Evolutionary conservation across 2,113 vertebrate species (phyloP).

Genomic region (Morphnarchus princeps): DNA sequence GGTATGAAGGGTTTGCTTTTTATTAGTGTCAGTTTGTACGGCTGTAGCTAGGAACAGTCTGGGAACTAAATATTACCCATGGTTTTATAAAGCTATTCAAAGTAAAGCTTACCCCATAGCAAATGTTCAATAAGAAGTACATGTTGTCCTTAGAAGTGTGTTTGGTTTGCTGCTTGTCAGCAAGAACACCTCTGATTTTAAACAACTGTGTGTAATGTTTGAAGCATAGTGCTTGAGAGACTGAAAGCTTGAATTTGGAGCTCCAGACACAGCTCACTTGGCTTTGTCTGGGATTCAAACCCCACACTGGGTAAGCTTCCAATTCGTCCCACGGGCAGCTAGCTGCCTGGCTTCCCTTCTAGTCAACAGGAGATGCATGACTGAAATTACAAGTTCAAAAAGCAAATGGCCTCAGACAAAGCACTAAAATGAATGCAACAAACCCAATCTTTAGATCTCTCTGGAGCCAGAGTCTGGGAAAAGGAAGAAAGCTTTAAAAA

Average conservation of each 20-base stretch:
- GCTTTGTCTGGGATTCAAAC: background rate
- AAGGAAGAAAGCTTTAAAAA: background rate
- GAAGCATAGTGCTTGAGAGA: background rate
- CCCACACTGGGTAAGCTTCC: background rate
- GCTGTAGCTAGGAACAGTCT: background rate
- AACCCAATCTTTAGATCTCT: background rate
- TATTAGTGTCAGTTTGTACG: background rate
- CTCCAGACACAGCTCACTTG: background rate
- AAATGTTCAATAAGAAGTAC: background rate
- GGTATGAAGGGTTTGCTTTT: background rate
- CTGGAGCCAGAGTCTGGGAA: background rate
- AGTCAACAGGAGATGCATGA: background rate
- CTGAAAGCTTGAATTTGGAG: background rate
- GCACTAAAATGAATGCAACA: background rate
- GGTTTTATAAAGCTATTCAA: background rate
- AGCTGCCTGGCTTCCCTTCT: background rate
- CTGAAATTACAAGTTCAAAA: background rate
- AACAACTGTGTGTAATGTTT: background rate
- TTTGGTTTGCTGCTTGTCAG: background rate
- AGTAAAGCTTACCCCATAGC: background rate
- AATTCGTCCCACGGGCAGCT: accelerated
- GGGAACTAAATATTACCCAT: background rate
- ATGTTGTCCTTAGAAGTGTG: background rate
- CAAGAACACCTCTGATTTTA: background rate
- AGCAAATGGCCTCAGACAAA: background rate